Percentiles rank a stretch among this genome's conserved stretches.
phyloP scores from a whole-genome alignment of 2,113 vertebrate genomes.

The Sialia sialis region DNA sequence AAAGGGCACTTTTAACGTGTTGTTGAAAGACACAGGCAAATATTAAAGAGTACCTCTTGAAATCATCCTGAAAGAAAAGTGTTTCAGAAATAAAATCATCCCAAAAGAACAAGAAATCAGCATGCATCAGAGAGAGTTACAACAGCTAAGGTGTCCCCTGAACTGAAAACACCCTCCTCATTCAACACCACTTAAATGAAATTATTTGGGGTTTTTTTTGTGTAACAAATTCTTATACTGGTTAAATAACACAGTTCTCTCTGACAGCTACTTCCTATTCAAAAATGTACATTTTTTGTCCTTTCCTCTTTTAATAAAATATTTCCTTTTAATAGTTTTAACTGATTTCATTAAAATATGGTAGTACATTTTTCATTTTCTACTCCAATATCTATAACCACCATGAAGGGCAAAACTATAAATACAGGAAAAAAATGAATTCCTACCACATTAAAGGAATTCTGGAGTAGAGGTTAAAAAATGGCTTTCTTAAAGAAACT shows the following conservation, averaged over 20 bases:
- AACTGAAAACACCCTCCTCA: background rate
- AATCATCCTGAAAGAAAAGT: background rate
- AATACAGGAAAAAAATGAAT: background rate
- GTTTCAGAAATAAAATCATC: background rate
- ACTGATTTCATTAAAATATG: slow-evolving; percentile 27
- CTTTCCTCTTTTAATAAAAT: background rate
- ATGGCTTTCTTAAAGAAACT: slow-evolving; percentile 9
- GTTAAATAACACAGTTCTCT: background rate
- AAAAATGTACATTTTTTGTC: background rate
- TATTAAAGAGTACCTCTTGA: background rate
- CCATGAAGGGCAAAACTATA: background rate
- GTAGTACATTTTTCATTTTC: background rate
- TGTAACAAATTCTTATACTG: background rate
- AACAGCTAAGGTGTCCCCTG: background rate
- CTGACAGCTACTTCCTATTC: background rate
- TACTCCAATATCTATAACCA: background rate
- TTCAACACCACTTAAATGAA: background rate
- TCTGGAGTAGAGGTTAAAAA: slow-evolving; percentile 22
- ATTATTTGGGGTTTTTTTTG: background rate
- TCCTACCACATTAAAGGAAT: slow-evolving; percentile 26
- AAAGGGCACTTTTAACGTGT: background rate
- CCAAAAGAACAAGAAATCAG: background rate
- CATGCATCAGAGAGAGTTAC: accelerated
- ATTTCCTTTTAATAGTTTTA: slow-evolving; percentile 10
- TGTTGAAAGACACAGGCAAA: background rate